A percentile compares a stretch with the other conserved stretches of the same genome.
Conservation (phyloP, 2,797 vertebrate genomes). For the Sternarchorhynchus goeldii region DNA sequence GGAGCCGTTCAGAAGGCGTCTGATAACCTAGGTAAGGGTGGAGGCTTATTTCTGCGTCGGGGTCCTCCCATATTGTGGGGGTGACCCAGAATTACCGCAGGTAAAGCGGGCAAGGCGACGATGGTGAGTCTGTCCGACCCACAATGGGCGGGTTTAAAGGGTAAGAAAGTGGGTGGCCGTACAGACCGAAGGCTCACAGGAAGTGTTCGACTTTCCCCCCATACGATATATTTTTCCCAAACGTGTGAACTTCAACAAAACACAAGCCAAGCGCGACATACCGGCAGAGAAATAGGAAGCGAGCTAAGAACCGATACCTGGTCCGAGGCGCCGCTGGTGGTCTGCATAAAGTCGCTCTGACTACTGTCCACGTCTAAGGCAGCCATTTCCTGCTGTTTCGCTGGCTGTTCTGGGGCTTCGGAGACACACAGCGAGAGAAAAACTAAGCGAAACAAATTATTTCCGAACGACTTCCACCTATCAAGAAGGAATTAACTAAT, state of each 20-base stretch:
- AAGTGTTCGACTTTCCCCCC: constrained; percentile 82
- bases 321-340: constrained; percentile 79
- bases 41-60: constrained; percentile 45
- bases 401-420: constrained; percentile 92
- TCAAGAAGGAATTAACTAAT: constrained; percentile 35
- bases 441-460: constrained; percentile 75
- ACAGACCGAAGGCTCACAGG: constrained; percentile 91
- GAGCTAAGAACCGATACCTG: constrained; percentile 75
- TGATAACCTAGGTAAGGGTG: constrained; percentile 35
- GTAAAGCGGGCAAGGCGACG: constrained; percentile 83
- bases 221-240: constrained; percentile 60
- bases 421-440: constrained; percentile 77
- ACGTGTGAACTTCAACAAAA: constrained; percentile 80
- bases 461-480: constrained; percentile 61
- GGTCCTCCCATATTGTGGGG: constrained; percentile 77
- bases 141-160: constrained; percentile 92
- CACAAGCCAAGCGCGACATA: constrained; percentile 58
- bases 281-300: constrained; percentile 65
- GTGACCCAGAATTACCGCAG: constrained; percentile 90
- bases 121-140: constrained; percentile 94
- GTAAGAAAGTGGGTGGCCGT: constrained; percentile 93
- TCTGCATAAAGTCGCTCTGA: constrained; percentile 92
- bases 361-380: constrained; percentile 98
- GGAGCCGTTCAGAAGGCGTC: constrained; percentile 16
- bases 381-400: constrained; percentile 99